A percentile compares a stretch with the other conserved stretches of the same genome.
phyloP scores from a whole-genome alignment of 2,888 invertebrate species.

The Cataglyphis cursor region DNA sequence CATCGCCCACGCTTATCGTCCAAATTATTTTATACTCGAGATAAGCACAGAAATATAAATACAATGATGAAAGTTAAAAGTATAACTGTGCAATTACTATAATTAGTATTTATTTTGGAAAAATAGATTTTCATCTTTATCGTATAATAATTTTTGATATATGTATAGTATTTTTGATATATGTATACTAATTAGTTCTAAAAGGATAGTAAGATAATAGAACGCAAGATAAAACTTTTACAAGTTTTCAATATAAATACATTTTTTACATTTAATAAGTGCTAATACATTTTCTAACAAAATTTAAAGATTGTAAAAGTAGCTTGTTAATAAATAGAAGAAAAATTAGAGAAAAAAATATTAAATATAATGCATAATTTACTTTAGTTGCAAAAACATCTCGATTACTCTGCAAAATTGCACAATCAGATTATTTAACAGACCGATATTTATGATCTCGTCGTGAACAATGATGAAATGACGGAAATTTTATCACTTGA shows the following conservation, averaged over 20 bases:
- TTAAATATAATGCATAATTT: background rate
- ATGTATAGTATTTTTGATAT: no score
- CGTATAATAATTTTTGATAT: background rate
- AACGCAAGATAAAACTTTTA: background rate
- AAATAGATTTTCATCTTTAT: background rate
- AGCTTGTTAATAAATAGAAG: background rate
- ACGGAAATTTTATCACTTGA: slow-evolving; percentile 37
- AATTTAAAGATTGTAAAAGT: background rate
- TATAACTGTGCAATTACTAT: background rate
- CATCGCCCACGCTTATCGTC: background rate
- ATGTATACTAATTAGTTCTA: background rate
- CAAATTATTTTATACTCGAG: background rate
- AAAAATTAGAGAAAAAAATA: background rate
- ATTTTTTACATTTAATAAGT: background rate
- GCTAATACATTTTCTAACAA: background rate
- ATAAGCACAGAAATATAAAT: background rate
- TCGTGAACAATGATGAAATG: slow-evolving; percentile 2
- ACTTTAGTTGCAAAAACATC: background rate
- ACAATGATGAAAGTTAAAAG: background rate
- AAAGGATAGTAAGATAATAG: background rate
- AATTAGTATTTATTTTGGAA: background rate
- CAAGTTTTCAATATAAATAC: background rate
- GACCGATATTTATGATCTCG: slow-evolving; percentile 16
- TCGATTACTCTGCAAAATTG: background rate
- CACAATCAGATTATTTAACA: slow-evolving; percentile 39